A percentile compares a stretch with the other conserved stretches of the same genome.
phyloP scores from a whole-genome alignment of 1,140 invertebrate genomes.

The Homalodisca vitripennis region DNA sequence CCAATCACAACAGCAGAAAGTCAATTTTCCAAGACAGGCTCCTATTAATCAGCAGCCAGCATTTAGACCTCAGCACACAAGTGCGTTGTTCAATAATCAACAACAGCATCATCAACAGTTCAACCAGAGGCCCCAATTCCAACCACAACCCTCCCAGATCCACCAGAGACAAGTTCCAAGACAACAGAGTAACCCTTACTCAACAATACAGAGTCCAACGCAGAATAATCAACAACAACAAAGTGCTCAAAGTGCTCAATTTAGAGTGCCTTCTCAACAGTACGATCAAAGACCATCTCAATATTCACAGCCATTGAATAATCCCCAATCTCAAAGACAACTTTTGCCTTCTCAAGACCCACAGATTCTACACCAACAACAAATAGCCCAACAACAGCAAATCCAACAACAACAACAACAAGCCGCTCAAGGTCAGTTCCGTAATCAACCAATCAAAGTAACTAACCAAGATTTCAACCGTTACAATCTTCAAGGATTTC shows the following conservation, averaged over 20 bases:
- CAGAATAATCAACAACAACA: constrained; percentile 47
- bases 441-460: constrained; percentile 35
- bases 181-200: constrained; percentile 39
- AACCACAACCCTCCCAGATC: constrained; percentile 21
- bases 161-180: constrained; percentile 6
- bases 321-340: constrained; percentile 38
- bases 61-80: constrained; percentile 46
- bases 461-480: constrained; percentile 13
- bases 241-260: no score
- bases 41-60: constrained; percentile 42
- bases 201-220: constrained; percentile 44
- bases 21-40: constrained; percentile 21
- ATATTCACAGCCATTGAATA: constrained; percentile 23
- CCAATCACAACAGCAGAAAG: constrained; percentile 30
- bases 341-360: constrained; percentile 44
- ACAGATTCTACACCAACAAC: constrained; percentile 49
- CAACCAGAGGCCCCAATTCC: constrained; percentile 34
- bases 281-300: constrained; percentile 12
- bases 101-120: constrained; percentile 36
- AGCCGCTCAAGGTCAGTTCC: constrained; percentile 22
- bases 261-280: constrained; percentile 30
- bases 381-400: constrained; percentile 44
- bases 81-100: constrained; percentile 38
- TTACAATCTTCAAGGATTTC: constrained; percentile 32
- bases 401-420: constrained; percentile 31